A percentile compares a stretch with the other conserved stretches of the same genome.
Conservation (phyloP, 2,113 vertebrate genomes). For the Pycnonotus jocosus region DNA sequence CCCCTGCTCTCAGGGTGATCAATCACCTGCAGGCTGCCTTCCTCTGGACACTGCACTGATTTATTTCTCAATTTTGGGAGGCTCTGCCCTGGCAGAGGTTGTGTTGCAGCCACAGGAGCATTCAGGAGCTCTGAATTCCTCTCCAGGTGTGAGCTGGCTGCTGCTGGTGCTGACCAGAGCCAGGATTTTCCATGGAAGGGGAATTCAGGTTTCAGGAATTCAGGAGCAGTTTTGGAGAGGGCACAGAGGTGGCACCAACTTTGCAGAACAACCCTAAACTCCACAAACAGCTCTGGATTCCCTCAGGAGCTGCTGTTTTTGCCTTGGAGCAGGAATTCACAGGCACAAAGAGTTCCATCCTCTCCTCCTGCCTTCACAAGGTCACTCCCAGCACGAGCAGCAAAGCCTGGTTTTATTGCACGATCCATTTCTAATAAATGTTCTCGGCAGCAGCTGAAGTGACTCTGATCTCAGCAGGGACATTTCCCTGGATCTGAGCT, state of each 20-base stretch:
- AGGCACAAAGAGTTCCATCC: not conserved
- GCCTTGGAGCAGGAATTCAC: not conserved
- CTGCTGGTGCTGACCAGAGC: not conserved
- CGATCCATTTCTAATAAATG: not conserved
- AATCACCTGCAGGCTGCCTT: not conserved
- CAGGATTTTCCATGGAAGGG: not conserved
- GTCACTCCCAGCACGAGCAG: not conserved
- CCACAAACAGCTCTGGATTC: not conserved
- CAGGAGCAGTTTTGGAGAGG: not conserved
- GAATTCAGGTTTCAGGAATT: not conserved
- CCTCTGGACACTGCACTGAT: not conserved
- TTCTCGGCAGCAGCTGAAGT: not conserved
- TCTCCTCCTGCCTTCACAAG: not conserved
- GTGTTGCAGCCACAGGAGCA: not conserved
- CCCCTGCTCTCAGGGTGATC: not conserved
- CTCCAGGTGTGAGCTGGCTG: not conserved
- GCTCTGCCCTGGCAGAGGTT: not conserved
- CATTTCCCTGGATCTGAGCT: not conserved
- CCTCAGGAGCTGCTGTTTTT: not conserved
- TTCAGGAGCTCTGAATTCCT: not conserved
- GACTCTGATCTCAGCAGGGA: not conserved
- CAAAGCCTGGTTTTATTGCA: not conserved
- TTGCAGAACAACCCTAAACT: not conserved
- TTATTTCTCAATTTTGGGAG: not conserved
- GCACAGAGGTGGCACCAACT: not conserved